A percentile compares a stretch with the other conserved stretches of the same genome.
Conservation (phyloP, 2,797 vertebrate genomes). For the Brotula barbata region DNA sequence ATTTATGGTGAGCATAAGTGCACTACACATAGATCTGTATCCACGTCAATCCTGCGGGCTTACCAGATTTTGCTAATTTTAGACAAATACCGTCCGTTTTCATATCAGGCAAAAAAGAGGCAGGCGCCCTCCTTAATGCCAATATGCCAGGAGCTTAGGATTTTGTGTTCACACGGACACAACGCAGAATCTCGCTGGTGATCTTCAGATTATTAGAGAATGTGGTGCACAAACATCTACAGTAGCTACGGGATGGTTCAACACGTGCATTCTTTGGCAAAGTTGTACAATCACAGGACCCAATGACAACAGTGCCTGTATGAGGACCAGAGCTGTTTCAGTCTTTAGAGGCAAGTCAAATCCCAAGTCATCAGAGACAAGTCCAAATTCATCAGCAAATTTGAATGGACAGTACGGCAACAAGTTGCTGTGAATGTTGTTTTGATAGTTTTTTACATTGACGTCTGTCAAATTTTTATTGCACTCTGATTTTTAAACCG, state of each 20-base stretch:
- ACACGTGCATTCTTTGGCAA: constrained; percentile 67
- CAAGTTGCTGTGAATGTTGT: no score
- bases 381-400: no score
- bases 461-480: no score
- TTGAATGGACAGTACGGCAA: no score
- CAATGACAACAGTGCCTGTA: constrained; percentile 64
- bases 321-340: constrained; percentile 22
- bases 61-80: constrained; percentile 35
- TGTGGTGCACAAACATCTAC: constrained; percentile 34
- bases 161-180: constrained; percentile 47
- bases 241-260: constrained; percentile 34
- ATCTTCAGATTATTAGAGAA: constrained; percentile 40
- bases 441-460: no score
- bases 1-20: constrained; percentile 70
- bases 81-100: constrained; percentile 30
- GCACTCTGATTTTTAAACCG: no score
- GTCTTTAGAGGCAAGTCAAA: no score
- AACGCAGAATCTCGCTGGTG: constrained; percentile 65
- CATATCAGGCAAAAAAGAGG: constrained; percentile 49
- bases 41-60: constrained; percentile 53
- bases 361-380: no score
- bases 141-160: constrained; percentile 28
- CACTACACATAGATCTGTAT: constrained; percentile 56
- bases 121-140: constrained; percentile 57
- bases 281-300: constrained; percentile 64